Evolutionary conservation across 2,113 vertebrate genomes (phyloP).

Genomic region (Heterotilapia buettikoferi): DNA sequence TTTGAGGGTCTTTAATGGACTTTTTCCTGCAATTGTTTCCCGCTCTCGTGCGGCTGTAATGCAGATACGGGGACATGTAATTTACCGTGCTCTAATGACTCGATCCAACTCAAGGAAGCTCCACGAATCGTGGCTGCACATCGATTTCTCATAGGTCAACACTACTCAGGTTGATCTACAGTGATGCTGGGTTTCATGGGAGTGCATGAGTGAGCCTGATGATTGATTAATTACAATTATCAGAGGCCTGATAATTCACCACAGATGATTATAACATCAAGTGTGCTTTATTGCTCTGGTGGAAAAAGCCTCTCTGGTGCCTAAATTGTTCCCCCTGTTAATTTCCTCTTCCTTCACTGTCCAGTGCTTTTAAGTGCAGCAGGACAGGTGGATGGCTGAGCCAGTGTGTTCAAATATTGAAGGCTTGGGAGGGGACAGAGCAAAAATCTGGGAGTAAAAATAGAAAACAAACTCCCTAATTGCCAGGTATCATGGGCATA

Average conservation of each 20-base stretch:
- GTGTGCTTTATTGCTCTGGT: conserved; percentile 68
- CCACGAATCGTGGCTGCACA: neutral
- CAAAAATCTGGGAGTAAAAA: conserved; percentile 29
- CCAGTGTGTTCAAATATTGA: conserved; percentile 40
- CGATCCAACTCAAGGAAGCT: conserved; percentile 3
- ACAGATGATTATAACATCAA: conserved; percentile 67
- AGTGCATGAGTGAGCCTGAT: conserved; percentile 55
- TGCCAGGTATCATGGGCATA: conserved; percentile 57
- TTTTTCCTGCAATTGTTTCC: conserved; percentile 21
- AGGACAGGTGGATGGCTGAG: conserved; percentile 53
- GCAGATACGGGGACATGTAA: conserved; percentile 11
- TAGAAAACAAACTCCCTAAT: conserved; percentile 67
- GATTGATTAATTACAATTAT: conserved; percentile 78
- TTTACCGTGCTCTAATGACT: conserved; percentile 17
- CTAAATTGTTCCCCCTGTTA: conserved; percentile 58
- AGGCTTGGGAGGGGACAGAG: conserved; percentile 28
- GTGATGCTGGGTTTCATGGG: conserved; percentile 36
- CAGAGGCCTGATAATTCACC: conserved; percentile 66
- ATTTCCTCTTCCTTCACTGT: conserved; percentile 62
- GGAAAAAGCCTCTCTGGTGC: conserved; percentile 55
- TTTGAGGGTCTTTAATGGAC: conserved; percentile 17
- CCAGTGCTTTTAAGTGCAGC: conserved; percentile 65
- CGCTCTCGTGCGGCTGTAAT: neutral
- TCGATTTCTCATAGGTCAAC: conserved; percentile 55
- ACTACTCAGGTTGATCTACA: conserved; percentile 44